These are phyloP conservation scores for Spea hammondii DNA, from an alignment of 2,797 vertebrate species.

Conservation along the genomic window DNA sequence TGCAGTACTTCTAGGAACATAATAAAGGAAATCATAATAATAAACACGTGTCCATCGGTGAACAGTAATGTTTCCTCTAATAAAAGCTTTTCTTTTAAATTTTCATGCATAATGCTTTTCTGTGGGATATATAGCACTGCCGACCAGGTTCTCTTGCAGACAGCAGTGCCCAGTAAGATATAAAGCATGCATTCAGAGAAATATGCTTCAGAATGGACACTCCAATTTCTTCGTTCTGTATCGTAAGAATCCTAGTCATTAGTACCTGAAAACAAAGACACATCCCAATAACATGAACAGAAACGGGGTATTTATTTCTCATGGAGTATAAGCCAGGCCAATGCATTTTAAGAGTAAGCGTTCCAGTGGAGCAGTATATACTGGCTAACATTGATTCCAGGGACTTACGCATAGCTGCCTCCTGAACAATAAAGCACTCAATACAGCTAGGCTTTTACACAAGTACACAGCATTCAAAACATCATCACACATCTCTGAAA, in stretches of 20 bases:
- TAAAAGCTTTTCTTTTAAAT: too few relatives aligned
- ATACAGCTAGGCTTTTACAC: constrained; percentile 10
- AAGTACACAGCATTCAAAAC: constrained; percentile 8
- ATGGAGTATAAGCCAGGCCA: background rate
- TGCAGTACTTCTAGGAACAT: background rate
- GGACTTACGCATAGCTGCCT: background rate
- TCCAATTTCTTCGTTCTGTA: background rate
- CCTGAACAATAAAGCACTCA: constrained; percentile 24
- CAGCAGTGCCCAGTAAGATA: background rate
- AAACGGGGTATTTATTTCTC: background rate
- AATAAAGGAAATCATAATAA: background rate
- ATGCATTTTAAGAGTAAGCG: background rate
- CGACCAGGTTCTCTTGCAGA: background rate
- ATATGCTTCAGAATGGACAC: background rate
- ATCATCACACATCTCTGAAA: constrained; percentile 16
- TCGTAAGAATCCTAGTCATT: background rate
- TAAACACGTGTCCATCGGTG: background rate
- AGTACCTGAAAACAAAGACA: background rate
- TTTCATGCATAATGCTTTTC: too few relatives aligned
- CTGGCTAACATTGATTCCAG: background rate
- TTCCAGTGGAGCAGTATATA: background rate
- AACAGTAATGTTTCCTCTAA: background rate
- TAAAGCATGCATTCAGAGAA: background rate
- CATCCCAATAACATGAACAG: background rate
- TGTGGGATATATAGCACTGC: background rate